Conservation (phyloP, 2,113 vertebrate genomes). For the Alethe diademata region DNA sequence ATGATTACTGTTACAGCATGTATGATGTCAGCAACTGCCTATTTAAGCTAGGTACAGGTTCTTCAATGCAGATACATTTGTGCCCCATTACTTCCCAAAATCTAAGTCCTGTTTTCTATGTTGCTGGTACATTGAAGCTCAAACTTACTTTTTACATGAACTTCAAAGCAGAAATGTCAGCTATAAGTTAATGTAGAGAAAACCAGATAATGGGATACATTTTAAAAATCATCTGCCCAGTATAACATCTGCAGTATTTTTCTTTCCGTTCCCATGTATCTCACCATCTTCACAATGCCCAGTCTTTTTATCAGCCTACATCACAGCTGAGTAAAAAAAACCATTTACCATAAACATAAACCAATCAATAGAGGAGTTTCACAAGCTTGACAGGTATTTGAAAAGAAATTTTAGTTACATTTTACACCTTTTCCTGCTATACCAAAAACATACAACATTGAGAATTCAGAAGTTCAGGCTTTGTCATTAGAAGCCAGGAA, state of each 20-base stretch:
- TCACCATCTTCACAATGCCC: slow-evolving; percentile 6
- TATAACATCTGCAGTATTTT: slow-evolving; percentile 27
- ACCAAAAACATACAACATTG: background rate
- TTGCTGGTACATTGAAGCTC: background rate
- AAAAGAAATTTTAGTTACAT: slow-evolving; percentile 35
- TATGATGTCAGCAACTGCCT: background rate
- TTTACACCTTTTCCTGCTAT: background rate
- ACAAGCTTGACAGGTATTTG: slow-evolving; percentile 23
- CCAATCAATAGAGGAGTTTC: slow-evolving; percentile 3
- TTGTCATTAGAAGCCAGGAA: background rate
- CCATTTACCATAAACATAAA: background rate
- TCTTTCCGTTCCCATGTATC: background rate
- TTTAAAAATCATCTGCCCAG: background rate
- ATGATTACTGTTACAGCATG: background rate
- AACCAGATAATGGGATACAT: background rate
- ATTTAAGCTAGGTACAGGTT: background rate
- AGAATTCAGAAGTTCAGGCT: background rate
- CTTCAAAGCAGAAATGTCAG: slow-evolving; percentile 35
- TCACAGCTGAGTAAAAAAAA: background rate
- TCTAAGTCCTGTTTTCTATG: background rate
- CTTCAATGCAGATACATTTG: background rate
- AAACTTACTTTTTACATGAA: background rate
- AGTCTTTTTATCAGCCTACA: slow-evolving; percentile 16
- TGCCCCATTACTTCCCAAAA: background rate
- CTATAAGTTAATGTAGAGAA: background rate